Conservation (phyloP, 2,113 vertebrate species). For the Lepus americanus region DNA sequence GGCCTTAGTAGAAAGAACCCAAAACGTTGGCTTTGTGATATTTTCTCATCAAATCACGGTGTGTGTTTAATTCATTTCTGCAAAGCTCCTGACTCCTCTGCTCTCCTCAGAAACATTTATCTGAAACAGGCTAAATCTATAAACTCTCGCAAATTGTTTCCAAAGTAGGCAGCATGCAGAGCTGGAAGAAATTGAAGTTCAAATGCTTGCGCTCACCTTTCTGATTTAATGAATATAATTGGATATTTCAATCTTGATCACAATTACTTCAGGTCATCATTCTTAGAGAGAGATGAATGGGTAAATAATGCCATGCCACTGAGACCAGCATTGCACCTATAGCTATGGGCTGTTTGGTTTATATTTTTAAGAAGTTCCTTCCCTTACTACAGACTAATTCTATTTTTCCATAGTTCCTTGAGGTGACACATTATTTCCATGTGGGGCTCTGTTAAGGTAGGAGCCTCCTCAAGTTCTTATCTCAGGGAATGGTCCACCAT, state of each 20-base stretch:
- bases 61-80: neutral
- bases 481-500: neutral
- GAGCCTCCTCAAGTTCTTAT: neutral
- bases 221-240: constrained; percentile 36
- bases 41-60: neutral
- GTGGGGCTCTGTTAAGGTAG: neutral
- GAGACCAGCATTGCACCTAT: neutral
- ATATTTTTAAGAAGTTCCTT: constrained; percentile 1
- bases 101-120: constrained; percentile 27
- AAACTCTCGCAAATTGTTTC: neutral
- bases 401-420: neutral
- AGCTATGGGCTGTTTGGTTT: neutral
- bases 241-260: neutral
- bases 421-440: neutral
- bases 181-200: constrained; percentile 62
- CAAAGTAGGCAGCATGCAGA: constrained; percentile 21
- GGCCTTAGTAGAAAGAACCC: constrained; percentile 18
- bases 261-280: constrained; percentile 23
- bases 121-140: neutral
- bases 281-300: neutral
- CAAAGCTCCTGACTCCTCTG: neutral
- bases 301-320: rapidly evolving
- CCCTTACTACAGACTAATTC: neutral
- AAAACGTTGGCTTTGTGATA: neutral
- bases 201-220: neutral